Conservation (phyloP, 2,888 invertebrate species). For the Leucophenga montana region DNA sequence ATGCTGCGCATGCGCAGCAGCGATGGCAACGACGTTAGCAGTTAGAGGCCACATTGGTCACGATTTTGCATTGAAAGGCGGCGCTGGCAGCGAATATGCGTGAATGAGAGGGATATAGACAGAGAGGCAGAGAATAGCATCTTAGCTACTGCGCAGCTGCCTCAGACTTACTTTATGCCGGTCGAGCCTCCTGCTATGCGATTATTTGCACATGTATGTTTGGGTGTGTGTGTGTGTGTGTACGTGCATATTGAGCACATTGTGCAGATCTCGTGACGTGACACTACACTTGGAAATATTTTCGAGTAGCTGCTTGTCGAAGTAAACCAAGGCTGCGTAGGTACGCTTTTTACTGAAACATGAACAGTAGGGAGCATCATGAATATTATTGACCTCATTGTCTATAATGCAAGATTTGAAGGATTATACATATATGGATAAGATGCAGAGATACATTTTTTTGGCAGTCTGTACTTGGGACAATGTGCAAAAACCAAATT, state of each 20-base stretch:
- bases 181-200: too few species aligned
- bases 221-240: too few species aligned
- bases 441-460: too few species aligned
- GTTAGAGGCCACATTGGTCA: slow-evolving; percentile 58
- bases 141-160: neutral
- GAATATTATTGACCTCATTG: too few species aligned
- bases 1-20: slow-evolving; percentile 25
- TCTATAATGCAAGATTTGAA: too few species aligned
- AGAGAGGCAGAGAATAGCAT: neutral
- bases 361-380: too few species aligned
- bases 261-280: neutral
- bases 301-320: neutral
- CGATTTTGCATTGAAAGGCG: slow-evolving; percentile 52
- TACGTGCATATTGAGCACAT: too few species aligned
- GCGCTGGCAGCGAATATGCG: neutral
- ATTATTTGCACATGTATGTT: neutral
- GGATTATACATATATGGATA: too few species aligned
- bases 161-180: neutral
- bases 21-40: slow-evolving; percentile 9
- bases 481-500: too few species aligned
- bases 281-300: neutral
- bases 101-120: neutral
- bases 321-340: too few species aligned
- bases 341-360: too few species aligned
- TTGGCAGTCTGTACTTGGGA: too few species aligned